Conservation (phyloP, 2,797 vertebrate genomes). For the Picus viridis region DNA sequence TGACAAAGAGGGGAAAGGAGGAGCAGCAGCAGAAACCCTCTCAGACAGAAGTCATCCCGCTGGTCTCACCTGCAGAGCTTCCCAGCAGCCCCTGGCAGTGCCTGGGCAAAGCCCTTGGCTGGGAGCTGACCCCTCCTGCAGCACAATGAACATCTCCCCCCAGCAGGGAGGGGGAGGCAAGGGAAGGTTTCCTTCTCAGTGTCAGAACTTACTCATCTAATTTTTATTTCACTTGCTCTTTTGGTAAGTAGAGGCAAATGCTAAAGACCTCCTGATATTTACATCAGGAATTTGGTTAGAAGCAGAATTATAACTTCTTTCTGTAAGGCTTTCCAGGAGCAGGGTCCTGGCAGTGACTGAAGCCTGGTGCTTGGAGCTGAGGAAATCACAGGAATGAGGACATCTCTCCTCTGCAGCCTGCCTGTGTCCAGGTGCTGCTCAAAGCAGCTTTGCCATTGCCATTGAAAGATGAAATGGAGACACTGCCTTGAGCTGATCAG, state of each 20-base stretch:
- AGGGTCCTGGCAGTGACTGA: not conserved
- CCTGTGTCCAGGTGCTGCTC: not conserved
- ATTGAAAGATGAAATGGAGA: not conserved
- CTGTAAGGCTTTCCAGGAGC: not conserved
- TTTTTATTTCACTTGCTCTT: not conserved
- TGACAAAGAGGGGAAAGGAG: not conserved
- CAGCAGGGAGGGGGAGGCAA: too few species aligned
- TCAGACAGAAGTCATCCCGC: not conserved
- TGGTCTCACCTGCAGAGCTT: not conserved
- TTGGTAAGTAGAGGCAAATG: not conserved
- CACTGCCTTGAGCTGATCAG: not conserved
- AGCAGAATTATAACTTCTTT: not conserved
- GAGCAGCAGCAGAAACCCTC: not conserved
- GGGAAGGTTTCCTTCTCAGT: not conserved
- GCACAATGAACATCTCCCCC: not conserved
- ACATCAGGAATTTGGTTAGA: not conserved
- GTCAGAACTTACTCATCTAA: not conserved
- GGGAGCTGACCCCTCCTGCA: not conserved
- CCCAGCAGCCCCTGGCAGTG: not conserved
- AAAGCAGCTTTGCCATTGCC: not conserved
- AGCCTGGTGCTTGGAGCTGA: not conserved
- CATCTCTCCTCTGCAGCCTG: not conserved
- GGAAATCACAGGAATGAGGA: not conserved
- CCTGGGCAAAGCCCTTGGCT: not conserved
- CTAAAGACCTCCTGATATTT: not conserved